These are phyloP conservation scores for Apamea crenata DNA, from an alignment of 2,888 invertebrate genomes.

Conservation along the genomic window DNA sequence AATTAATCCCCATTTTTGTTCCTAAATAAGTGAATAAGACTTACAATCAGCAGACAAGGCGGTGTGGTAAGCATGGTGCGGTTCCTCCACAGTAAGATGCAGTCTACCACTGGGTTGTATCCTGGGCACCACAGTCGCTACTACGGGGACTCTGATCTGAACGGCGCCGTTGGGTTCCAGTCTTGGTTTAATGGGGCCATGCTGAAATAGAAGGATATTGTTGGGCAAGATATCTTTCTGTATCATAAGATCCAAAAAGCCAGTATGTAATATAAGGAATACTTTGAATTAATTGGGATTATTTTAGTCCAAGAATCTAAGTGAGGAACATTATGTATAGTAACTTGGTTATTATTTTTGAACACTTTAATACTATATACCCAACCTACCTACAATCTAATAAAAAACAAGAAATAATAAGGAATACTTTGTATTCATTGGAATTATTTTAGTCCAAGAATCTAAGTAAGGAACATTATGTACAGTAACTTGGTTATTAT, in stretches of 20 bases:
- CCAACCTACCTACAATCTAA: too few relatives aligned
- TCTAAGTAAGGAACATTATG: too few relatives aligned
- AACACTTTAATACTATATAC: too few relatives aligned
- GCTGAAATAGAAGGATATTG: slow-evolving; percentile 17
- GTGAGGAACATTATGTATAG: too few relatives aligned
- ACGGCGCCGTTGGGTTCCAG: slow-evolving; percentile 80
- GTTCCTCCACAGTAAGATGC: slow-evolving; percentile 89
- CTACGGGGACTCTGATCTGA: slow-evolving; percentile 91
- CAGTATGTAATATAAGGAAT: background rate
- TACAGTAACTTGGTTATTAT: too few relatives aligned
- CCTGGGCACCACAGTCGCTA: slow-evolving; percentile 90
- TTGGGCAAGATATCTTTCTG: background rate
- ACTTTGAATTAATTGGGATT: too few relatives aligned
- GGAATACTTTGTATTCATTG: too few relatives aligned
- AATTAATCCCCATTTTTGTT: background rate
- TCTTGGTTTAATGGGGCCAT: slow-evolving; percentile 46
- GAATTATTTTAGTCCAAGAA: too few relatives aligned
- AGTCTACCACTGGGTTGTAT: slow-evolving; percentile 87
- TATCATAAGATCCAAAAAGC: background rate
- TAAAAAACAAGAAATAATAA: too few relatives aligned
- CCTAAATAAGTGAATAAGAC: background rate
- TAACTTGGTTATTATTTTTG: too few relatives aligned
- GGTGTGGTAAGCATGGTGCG: slow-evolving; percentile 85
- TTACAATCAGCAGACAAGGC: slow-evolving; percentile 81
- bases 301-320: too few relatives aligned